Evolutionary conservation across 2,113 vertebrate genomes (phyloP).

Genomic region (Hoplias malabaricus): DNA sequence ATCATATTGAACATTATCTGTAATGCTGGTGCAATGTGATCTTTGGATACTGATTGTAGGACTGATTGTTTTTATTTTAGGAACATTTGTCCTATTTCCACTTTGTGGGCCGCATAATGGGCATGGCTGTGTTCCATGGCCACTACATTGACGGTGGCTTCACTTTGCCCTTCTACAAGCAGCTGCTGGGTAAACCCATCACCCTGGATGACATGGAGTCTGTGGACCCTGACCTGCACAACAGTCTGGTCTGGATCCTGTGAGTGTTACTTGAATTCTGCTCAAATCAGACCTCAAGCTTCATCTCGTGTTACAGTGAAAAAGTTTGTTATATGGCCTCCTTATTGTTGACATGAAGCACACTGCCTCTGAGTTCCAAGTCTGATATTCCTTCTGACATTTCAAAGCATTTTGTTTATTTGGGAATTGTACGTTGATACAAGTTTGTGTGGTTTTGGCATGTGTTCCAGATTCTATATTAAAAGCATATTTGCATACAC

Average conservation of each 20-base stretch:
- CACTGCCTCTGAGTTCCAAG: no score
- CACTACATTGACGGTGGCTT: conserved; percentile 99
- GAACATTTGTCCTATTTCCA: conserved; percentile 98
- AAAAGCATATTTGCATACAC: no score
- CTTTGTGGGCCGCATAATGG: conserved; percentile 98
- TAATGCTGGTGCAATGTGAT: neutral
- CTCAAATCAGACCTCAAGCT: neutral
- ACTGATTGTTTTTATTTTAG: conserved; percentile 63
- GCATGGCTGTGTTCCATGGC: conserved; percentile 98
- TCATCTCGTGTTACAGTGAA: neutral
- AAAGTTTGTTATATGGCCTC: neutral
- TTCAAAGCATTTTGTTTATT: neutral
- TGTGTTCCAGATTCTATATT: neutral
- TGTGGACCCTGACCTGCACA: conserved; percentile 97
- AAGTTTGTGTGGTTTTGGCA: neutral
- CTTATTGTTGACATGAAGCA: neutral
- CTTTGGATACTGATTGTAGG: neutral
- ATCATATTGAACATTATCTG: neutral
- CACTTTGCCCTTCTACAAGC: conserved; percentile 96
- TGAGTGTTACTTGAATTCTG: conserved; percentile 68
- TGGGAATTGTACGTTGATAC: neutral
- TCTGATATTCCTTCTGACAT: neutral
- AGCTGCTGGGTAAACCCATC: conserved; percentile 96
- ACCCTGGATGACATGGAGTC: conserved; percentile 98
- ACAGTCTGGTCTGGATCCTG: conserved; percentile 99